phyloP scores from a whole-genome alignment of 2,797 vertebrate species.

The Atherinosoma microstoma region DNA sequence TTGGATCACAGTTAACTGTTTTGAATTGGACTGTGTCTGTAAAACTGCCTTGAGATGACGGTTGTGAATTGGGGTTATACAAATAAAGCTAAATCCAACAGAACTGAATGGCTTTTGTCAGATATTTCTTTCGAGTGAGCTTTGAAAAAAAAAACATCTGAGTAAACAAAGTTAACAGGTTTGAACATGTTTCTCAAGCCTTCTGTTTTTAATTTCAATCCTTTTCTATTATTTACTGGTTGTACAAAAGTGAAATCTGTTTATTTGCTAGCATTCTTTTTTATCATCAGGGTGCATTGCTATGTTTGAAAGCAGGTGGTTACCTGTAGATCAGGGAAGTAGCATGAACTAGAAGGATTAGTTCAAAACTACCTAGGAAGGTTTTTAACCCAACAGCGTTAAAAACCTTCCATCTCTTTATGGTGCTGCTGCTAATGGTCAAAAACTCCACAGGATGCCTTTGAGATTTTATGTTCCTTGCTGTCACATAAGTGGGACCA shows the following conservation, averaged over 20 bases:
- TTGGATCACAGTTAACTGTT: too few species aligned
- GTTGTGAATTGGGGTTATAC: too few species aligned
- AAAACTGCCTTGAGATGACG: too few species aligned
- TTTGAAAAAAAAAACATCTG: not conserved
- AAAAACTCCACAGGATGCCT: not conserved
- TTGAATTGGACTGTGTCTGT: too few species aligned
- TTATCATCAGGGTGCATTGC: not conserved
- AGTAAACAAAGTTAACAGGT: not conserved
- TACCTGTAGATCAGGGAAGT: not conserved
- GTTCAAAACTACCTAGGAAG: not conserved
- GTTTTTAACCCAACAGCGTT: not conserved
- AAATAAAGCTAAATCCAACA: too few species aligned
- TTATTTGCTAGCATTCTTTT: not conserved
- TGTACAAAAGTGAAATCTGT: not conserved
- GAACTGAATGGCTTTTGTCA: not conserved
- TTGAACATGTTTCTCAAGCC: not conserved
- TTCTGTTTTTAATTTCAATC: not conserved
- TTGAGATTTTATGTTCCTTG: not conserved
- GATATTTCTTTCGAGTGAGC: not conserved
- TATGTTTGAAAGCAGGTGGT: not conserved
- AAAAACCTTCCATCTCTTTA: not conserved
- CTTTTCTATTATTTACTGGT: not conserved
- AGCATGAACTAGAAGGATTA: not conserved
- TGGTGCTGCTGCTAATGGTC: not conserved
- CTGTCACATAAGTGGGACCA: not conserved